Evolutionary conservation across 1,140 invertebrate genomes (phyloP).

Genomic region (Harlomillsia oculata): DNA sequence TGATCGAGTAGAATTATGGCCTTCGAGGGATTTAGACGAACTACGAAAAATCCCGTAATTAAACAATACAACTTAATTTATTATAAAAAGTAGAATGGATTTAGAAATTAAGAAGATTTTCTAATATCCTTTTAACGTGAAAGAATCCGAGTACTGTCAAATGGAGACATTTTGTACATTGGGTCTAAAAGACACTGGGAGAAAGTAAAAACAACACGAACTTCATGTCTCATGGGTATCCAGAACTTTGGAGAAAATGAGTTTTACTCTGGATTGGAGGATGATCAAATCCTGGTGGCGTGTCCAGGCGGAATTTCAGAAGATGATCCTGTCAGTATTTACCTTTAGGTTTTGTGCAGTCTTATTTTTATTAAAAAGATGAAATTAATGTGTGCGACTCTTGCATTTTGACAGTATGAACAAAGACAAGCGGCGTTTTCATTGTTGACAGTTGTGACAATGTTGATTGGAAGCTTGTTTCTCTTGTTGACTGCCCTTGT

Average conservation of each 20-base stretch:
- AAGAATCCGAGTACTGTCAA: background rate
- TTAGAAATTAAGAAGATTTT: background rate
- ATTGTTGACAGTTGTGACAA: background rate
- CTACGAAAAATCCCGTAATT: background rate
- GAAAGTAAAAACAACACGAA: background rate
- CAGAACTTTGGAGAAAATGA: background rate
- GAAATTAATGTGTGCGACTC: background rate
- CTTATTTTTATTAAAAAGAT: background rate
- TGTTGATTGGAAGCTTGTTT: constrained; percentile 6
- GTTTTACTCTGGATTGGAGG: background rate
- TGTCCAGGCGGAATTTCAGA: background rate
- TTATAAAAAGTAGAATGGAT: background rate
- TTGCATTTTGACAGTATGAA: background rate
- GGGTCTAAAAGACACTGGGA: background rate
- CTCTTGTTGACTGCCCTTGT: constrained; percentile 14
- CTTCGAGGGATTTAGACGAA: background rate
- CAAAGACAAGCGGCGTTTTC: background rate
- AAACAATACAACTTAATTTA: background rate
- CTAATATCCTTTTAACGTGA: background rate
- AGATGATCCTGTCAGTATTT: background rate
- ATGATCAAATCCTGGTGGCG: background rate
- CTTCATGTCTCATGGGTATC: background rate
- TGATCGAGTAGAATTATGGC: background rate
- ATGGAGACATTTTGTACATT: background rate
- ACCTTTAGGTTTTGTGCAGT: background rate